Base-by-base conservation (phyloP, 2,888 invertebrate species). In the Pollenia labialis region DNA sequence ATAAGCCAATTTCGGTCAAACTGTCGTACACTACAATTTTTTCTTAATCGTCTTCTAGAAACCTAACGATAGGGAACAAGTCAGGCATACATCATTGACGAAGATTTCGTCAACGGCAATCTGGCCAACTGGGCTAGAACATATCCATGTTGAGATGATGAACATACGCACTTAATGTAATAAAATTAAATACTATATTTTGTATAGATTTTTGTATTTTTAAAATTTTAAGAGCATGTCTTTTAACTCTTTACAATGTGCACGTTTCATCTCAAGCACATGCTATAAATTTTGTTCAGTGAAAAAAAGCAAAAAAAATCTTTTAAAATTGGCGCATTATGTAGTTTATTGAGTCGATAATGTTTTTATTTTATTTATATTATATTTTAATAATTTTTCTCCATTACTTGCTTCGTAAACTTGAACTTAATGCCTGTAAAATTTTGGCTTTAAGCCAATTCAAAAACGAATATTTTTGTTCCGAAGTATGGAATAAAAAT, bases 361-460 rank as follows among this genome's bases (percentile, higher is more conserved):
- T 79, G n/a, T 69, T 69, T 68, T 60, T 60, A 46, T 75, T 79
- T 50, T 14, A 58, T 56, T 50, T 66, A 52, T 76, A 58, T 40
- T 32, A n/a, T 58, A 10, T 50, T 52, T 83, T 56, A 9, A n/a
- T 58, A 10, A 44, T 52, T 83, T 56, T n/a, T 18, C 40, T 66
- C 16, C 71, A 72, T 58, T 64, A 74, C 74, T 79, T 74, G 18
- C 42, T 66, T 58, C 52, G 64, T 68, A 75, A 79, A 71, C 85
- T 86, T 86, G 79, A 82, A 75, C 82, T 82, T 86, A 86, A 75
- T 54, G 77, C 56, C 54, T 69, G 50, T 14, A 68, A 62, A 58
- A 81, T 54, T 32, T 86, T 86, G 86, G 86, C 69, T 54, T 48
- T 16, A 1, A 48, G 82, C 86, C 86, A 86, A 71, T 58, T 60